Evolutionary conservation across 2,888 invertebrate genomes (phyloP), one percentile per base, ranked within the genome.

Genomic region (Yponomeuta evonymella): DNA sequence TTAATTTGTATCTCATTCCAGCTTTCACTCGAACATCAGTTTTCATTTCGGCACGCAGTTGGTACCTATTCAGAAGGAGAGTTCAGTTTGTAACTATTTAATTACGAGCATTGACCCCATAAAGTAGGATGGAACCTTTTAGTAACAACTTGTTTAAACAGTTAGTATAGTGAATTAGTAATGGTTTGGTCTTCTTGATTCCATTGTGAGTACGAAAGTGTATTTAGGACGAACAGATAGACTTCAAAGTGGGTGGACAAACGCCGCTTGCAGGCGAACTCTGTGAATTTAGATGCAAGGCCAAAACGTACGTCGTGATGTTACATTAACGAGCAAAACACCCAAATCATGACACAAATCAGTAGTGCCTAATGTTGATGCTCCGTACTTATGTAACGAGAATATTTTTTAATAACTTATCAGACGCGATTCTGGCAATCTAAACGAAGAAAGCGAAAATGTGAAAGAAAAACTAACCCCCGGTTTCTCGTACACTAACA

Each of bases 161-260:
- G 71, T 86, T 85, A 90, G 85, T 89, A 86, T 77, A 74, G 91
- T 91, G 91, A 87, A 80, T 91, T 91, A 92, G 89, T 90, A 86
- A 82, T 85, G 83, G 83, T 86, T 87, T 86, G 81, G 82, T 83
- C 80, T 82, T 80, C 77, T 83, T 80, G 77, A 80, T 79, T 78
- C 79, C 76, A 74, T 81, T 62, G 89, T 91, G 82, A 90, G 89
- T 90, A 76, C 81, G 86, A 89, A 89, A 86, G 86, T 89, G 88
- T 86, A 76, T 89, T 90, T 87, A 89, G 88, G 89, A 88, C 87
- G 89, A 87, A 90, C 90, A 90, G 90, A 90, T 87, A 90, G 90
- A 90, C 89, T 82, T 58, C 51, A 15, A 83, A 48, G 69, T 64
- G 63, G 36, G 70, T 33, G 51, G 48, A 69, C 51, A 62, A 36